Base-by-base conservation (phyloP, 2,888 invertebrate genomes). In the Hermaeophaga mercurialis region DNA sequence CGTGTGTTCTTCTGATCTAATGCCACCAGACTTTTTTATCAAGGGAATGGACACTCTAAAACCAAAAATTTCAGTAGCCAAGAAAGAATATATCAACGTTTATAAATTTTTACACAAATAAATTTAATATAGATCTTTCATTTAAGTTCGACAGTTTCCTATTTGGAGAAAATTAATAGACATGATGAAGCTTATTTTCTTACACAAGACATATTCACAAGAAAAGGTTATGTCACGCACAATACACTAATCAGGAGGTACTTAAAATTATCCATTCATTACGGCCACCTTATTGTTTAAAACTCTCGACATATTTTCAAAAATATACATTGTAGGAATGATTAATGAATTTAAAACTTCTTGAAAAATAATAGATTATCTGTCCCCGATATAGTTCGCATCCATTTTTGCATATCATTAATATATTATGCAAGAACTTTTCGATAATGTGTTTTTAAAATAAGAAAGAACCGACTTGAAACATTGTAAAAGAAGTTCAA, bases 341-440 rank as follows among this genome's bases (percentile, higher is more conserved):
- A 52, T 52, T 52, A 52, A 52, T 52, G 52, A 52, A 43, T 43
- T 34, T 33, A 22, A 52, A 52, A 52, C 34, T 52, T 52, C 52
- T 52, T 34, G 52, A 43, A 52, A 47, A 52, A 52, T 52, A 52
- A 52, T 34, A 52, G 52, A 52, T 52, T 52, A 43, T 52, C 52
- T 43, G 43, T 52, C 43, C 34, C 24, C 52, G 44, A 52, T 52
- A 33, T 52, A 52, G 33, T 52, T 52, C 43, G 52, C 12, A 11
- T 41, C n/a, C 12, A 49, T 44, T 55, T 34, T 55, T 41, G 55
- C 48, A 55, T 49, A 55, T 49, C 43, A 49, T 55, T 55, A 44
- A 49, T 49, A 41, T 17, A 49, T 49, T 49, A 55, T 49, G 39
- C 49, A 49, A 44, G 44, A 49, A 49, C 17, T 49, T 43, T 55